A percentile compares a stretch with the other conserved stretches of the same genome.
phyloP scores from a whole-genome alignment of 2,797 vertebrate species.

The Tragopan temminckii region DNA sequence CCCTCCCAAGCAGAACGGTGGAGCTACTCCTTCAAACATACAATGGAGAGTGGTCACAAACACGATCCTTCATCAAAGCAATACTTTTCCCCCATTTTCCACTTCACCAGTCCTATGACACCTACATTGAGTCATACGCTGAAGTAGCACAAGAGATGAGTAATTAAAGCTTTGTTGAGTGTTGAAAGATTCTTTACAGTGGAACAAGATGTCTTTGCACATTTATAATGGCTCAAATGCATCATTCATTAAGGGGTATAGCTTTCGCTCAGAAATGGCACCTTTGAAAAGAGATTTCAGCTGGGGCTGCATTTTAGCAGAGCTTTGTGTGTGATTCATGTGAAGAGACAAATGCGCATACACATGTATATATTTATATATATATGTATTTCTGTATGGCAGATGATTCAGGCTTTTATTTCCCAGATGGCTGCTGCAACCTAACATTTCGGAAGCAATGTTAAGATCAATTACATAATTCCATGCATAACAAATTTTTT shows the following conservation, averaged over 20 bases:
- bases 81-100: background rate
- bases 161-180: slow-evolving; percentile 26
- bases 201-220: background rate
- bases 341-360: slow-evolving; percentile 7
- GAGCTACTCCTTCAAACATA: background rate
- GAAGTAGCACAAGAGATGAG: slow-evolving; percentile 13
- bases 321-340: slow-evolving; percentile 24
- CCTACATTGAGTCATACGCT: slow-evolving; percentile 5
- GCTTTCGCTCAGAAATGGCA: slow-evolving; percentile 47
- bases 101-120: background rate
- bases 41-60: fast-evolving
- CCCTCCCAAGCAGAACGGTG: background rate
- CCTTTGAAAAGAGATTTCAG: slow-evolving; percentile 40
- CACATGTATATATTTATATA: background rate
- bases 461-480: slow-evolving; percentile 55
- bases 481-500: slow-evolving; percentile 35
- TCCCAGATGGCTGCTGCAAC: slow-evolving; percentile 39
- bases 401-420: slow-evolving; percentile 60
- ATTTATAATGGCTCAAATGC: slow-evolving; percentile 7
- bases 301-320: slow-evolving; percentile 1
- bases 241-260: background rate
- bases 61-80: background rate
- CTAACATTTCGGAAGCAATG: background rate
- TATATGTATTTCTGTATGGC: background rate
- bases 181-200: background rate